A percentile compares a stretch with the other conserved stretches of the same genome.
Conservation (phyloP, 2,888 invertebrate species). For the Scaptomyza polygonia region DNA sequence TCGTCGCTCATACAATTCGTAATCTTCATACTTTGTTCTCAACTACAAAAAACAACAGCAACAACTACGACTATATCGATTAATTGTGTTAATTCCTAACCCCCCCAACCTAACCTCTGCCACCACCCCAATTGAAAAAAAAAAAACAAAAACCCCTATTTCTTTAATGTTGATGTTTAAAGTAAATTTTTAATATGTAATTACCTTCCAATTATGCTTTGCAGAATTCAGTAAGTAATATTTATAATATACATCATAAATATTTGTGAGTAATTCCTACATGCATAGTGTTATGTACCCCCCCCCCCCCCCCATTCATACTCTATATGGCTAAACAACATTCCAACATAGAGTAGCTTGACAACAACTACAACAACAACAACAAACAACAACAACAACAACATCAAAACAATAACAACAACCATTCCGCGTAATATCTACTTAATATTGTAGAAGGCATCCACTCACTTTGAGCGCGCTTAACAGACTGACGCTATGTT, state of each 20-base stretch:
- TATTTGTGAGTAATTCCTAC: slow-evolving; percentile 79
- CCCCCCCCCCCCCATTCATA: slow-evolving; percentile 35
- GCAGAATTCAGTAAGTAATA: slow-evolving; percentile 83
- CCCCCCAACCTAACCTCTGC: slow-evolving; percentile 13
- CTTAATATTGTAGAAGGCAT: too few relatives aligned
- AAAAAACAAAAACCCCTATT: slow-evolving; percentile 19
- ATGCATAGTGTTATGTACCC: slow-evolving; percentile 67
- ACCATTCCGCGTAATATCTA: too few relatives aligned
- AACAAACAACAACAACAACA: background rate
- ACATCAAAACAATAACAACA: too few relatives aligned
- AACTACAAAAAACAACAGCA: slow-evolving; percentile 2
- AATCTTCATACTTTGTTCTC: slow-evolving; percentile 53
- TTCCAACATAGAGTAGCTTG: slow-evolving; percentile 44
- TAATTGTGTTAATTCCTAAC: slow-evolving; percentile 64
- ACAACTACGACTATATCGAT: slow-evolving; percentile 42
- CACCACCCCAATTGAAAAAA: slow-evolving; percentile 35
- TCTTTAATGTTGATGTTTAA: slow-evolving; percentile 64
- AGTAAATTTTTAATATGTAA: slow-evolving; percentile 77
- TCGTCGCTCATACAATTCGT: slow-evolving; percentile 51
- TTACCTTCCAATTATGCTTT: slow-evolving; percentile 81
- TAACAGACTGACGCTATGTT: too few relatives aligned
- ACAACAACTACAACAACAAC: slow-evolving; percentile 42
- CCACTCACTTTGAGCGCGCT: too few relatives aligned
- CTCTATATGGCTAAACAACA: slow-evolving; percentile 50
- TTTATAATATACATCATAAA: slow-evolving; percentile 72